Base-by-base conservation (phyloP, 2,113 vertebrate species). In the Crotalus viridis region DNA sequence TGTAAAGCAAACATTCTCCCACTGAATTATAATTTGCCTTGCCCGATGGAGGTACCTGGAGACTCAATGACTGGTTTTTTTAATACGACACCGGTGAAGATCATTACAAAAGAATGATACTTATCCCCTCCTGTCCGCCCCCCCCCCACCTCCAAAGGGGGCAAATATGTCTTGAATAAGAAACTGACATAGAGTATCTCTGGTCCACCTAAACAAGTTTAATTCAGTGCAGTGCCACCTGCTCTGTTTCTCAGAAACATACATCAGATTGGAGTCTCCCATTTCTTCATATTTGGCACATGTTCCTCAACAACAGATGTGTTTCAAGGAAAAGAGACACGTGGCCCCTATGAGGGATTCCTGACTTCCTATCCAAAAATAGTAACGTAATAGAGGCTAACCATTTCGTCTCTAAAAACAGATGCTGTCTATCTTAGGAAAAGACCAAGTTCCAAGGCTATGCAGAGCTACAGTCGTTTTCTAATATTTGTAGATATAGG, bases 401-500 rank as follows among this genome's bases (percentile, higher is more conserved):
- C 69, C 26, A 54, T 74, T 54, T 9, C 0, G 85, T 21, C 22
- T 48, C 74, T 74, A 61, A 28, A 39, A 0, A 26, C n/a, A 0
- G 48, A 39, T 43, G 94, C 56, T 43, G 4, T 39, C 8, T 22
- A 24, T 10, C 69, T 55, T 2, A 17, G 48, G 9, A 88, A 90
- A 48, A 64, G 56, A 13, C n/a, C 0, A 3, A 17, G 3, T 2
- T 51, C 52, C 90, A 57, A 81, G 24, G 5, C 64, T 39, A n/a
- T 24, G 85, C 0, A 0, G 46, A 55, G 21, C 28, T 0, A 24
- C 51, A n/a, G 15, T 22, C 1, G 0, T 2, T 64, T 59, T 0
- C 1, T 4, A 1, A 0, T 86, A 89, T 19, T 43, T 1, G 21
- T 61, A 33, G 61, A 39, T n/a, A 26, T 39, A 64, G 48, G 10